Conservation (phyloP, 1,140 invertebrate species). For the Colletes latitarsis region DNA sequence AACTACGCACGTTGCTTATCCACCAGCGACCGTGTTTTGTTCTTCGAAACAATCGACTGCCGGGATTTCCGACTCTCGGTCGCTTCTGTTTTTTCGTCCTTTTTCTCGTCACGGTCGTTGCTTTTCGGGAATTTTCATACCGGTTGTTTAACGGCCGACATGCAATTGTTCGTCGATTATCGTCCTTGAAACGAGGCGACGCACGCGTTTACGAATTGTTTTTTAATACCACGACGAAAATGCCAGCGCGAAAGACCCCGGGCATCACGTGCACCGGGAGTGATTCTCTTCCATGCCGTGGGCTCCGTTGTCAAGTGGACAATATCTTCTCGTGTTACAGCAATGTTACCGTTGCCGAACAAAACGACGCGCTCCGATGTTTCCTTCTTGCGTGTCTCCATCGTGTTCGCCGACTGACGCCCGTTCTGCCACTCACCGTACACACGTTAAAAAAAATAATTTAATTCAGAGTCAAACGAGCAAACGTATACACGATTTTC, state of each 20-base stretch:
- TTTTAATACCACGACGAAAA: conserved; percentile 8
- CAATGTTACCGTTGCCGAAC: conserved; percentile 64
- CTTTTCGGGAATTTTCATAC: not conserved
- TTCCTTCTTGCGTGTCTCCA: conserved; percentile 35
- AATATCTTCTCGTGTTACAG: conserved; percentile 73
- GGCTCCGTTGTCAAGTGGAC: conserved; percentile 66
- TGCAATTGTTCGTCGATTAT: too few species aligned
- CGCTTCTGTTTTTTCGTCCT: not conserved
- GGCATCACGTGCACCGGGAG: conserved; percentile 58
- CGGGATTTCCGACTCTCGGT: too few species aligned
- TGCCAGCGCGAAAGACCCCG: not conserved
- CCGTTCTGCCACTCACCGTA: not conserved
- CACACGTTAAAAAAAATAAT: too few species aligned
- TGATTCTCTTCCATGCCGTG: conserved; percentile 57
- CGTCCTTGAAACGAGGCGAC: too few species aligned
- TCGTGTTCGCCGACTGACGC: conserved; percentile 11
- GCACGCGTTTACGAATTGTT: too few species aligned
- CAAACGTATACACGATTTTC: too few species aligned
- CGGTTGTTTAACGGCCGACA: not conserved
- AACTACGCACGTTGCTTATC: not conserved
- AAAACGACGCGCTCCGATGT: conserved; percentile 62
- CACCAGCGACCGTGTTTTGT: not conserved
- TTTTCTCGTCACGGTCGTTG: not conserved
- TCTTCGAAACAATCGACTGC: not conserved
- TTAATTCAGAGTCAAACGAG: too few species aligned